Base-by-base conservation (phyloP, 2,113 vertebrate species). In the Eretmochelys imbricata region DNA sequence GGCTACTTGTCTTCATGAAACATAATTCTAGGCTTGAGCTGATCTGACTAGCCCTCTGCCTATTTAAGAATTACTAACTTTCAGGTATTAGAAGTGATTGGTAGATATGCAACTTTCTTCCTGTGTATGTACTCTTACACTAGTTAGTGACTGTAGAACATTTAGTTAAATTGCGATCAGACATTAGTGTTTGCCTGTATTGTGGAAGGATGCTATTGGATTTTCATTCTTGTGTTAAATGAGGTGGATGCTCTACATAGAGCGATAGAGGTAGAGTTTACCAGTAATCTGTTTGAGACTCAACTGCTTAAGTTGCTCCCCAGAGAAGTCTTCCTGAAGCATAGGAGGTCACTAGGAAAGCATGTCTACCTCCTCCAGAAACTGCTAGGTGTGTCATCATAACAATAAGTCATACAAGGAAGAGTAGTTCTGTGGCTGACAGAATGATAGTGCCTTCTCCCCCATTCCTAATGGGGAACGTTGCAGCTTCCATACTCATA, bases 401-500 rank as follows among this genome's bases (percentile, higher is more conserved):
- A 42, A 42, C n/a, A 72, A 10, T 27, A 57, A 27, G 22, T 42
- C 22, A 72, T 22, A 22, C 35, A 38, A 72, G 8, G 19, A 22
- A 38, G 7, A 69, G 17, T 38, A 72, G 35, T 65, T 65, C 16
- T n/a, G n/a, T 20, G 7, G n/a, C n/a, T 42, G 46, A 78, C 13
- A 48, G n/a, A 59, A 24, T 57, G 31, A 27, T 31, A 65, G 62
- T 16, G n/a, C 19, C n/a, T 72, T 72, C n/a, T 22, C 9, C 20
- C n/a, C n/a, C 65, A 9, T 72, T 72, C 65, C n/a, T 72, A 72
- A 38, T 13, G 5, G 27, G 1, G 1, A 62, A 5, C 31, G 57
- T 31, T 57, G 5, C 8, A 10, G 31, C 14, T 53, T 84, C 4
- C 7, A 27, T 1, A 2, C 14, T 9, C 31, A 0, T 4, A 6